Evolutionary conservation across 2,113 vertebrate species (phyloP), one percentile per base, ranked within the genome.

Genomic region (Psittacula cyanocephala): DNA sequence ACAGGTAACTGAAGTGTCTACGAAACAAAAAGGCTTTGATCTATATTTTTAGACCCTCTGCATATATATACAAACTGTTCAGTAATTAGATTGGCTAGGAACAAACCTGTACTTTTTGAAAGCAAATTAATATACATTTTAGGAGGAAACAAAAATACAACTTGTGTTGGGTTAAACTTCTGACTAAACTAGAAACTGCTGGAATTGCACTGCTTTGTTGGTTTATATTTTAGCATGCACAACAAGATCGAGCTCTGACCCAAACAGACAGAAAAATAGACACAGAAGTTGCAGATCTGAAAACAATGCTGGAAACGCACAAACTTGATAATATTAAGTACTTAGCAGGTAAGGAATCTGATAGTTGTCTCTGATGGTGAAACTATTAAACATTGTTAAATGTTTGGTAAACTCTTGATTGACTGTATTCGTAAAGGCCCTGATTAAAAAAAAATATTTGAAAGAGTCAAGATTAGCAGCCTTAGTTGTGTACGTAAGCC

Each of bases 321-420:
- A 99, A 99, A 97, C 98, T 99, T 60, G 99, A 99, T 85, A 99
- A 98, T 9, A 99, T 99, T 89, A 99, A 99, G 95, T 99, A 99
- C 89, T 98, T 99, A 67, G 99, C 99, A 98, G 99, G 99, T 99
- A 97, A 97, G 96, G 83, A 77, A 50, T 86, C 52, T 72, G n/a
- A 33, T 43, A 16, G 16, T 22, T 84, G 13, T 60, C 29, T 64
- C 52, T 86, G 47, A 22, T 39, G 6, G 11, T 72, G 41, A 57
- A 88, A 19, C 50, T 83, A 27, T 41, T 62, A 76, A 88, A 63
- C 10, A 7, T 4, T 81, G 14, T 17, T 74, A 33, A 57, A 31
- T 65, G 22, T 46, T 78, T 87, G 25, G 16, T 70, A 76, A 35
- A 57, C n/a, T 81, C 63, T 88, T 2, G 0, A 4, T 14, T 67